These are phyloP conservation scores for Nephrotoma guestfalica DNA, from an alignment of 2,888 invertebrate species.

Conservation along the genomic window DNA sequence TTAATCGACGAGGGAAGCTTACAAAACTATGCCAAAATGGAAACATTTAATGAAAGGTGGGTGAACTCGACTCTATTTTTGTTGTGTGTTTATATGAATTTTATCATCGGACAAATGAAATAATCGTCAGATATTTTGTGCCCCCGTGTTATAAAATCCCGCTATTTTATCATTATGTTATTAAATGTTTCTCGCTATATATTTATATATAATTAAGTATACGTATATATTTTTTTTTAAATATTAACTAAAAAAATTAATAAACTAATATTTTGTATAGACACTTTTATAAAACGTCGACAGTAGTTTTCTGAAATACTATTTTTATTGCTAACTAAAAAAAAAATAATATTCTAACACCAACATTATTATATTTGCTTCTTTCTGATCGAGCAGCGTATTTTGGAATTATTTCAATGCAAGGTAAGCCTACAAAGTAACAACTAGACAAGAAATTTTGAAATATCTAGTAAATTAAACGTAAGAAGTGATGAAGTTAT, in stretches of 20 bases:
- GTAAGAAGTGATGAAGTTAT: slow-evolving; percentile 1
- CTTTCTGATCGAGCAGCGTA: slow-evolving; percentile 51
- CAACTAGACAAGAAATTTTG: not conserved
- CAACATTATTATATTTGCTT: slow-evolving; percentile 13
- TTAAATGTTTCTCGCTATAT: slow-evolving; percentile 8
- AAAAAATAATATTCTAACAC: slow-evolving; percentile 5
- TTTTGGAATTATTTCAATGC: slow-evolving; percentile 99
- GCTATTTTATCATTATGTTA: slow-evolving; percentile 15
- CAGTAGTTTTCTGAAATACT: not conserved
- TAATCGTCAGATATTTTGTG: slow-evolving; percentile 38
- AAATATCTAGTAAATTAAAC: not conserved
- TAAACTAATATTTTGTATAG: not conserved
- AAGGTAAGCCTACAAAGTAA: slow-evolving; percentile 57
- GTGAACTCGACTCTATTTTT: slow-evolving; percentile 20
- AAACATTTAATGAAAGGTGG: slow-evolving; percentile 96
- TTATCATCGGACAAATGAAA: not conserved
- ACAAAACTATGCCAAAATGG: slow-evolving; percentile 91
- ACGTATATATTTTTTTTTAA: too few species aligned
- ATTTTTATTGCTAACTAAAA: not conserved
- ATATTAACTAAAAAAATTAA: not conserved
- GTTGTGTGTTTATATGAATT: slow-evolving; percentile 3
- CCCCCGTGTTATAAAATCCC: slow-evolving; percentile 50
- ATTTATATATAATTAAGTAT: slow-evolving; percentile 7
- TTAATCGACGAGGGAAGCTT: slow-evolving; percentile 95
- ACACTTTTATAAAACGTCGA: not conserved